phyloP scores from a whole-genome alignment of 2,888 invertebrate species.

The Aquatica leii region DNA sequence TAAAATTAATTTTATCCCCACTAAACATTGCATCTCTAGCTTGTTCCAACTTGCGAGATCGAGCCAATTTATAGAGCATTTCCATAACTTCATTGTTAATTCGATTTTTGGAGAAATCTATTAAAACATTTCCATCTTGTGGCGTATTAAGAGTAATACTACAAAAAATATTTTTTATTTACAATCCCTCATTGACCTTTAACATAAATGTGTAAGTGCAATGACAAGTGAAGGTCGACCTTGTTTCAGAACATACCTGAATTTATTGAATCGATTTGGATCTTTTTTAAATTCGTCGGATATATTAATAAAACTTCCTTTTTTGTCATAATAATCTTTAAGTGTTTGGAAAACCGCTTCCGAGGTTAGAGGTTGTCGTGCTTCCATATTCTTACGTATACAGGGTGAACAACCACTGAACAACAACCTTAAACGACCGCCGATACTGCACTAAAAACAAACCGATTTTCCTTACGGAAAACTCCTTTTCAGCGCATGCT shows the following conservation, averaged over 20 bases:
- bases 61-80: constrained; percentile 82
- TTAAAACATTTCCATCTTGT: constrained; percentile 86
- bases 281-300: constrained; percentile 83
- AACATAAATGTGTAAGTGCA: constrained; percentile 17
- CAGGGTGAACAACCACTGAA: neutral
- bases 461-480: neutral
- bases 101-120: constrained; percentile 98
- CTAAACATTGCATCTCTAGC: constrained; percentile 90
- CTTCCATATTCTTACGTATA: constrained; percentile 58
- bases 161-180: constrained; percentile 13
- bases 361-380: constrained; percentile 64
- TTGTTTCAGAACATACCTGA: constrained; percentile 71
- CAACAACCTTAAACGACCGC: neutral
- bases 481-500: no score
- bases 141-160: constrained; percentile 82
- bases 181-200: neutral
- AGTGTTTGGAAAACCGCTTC: constrained; percentile 81
- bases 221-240: constrained; percentile 42
- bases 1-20: constrained; percentile 97
- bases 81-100: constrained; percentile 79
- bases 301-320: constrained; percentile 81
- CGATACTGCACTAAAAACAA: neutral
- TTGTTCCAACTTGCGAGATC: constrained; percentile 81
- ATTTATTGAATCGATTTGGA: constrained; percentile 84
- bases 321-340: constrained; percentile 74